Base-by-base conservation (phyloP, 2,888 invertebrate genomes). In the Hartigia nigra region DNA sequence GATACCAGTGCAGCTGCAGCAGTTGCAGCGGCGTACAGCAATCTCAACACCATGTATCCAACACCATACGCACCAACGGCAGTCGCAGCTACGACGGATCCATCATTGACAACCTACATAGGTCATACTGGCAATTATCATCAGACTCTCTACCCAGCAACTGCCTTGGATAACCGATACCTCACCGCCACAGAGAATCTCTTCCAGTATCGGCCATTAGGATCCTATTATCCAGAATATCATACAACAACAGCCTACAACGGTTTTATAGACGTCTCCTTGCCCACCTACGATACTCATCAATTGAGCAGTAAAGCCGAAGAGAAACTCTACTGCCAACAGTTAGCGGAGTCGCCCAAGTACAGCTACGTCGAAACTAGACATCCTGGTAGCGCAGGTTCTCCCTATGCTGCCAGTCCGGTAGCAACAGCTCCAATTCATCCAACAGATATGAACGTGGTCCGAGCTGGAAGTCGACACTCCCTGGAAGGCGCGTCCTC, bases 161-260 rank as follows among this genome's bases (percentile, higher is more conserved):
- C 92, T 5, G 92, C 93, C 4, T 86, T 93, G 81, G 93, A 93
- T 85, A 93, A 93, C 85, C 92, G 93, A 92, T 95, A 97, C 92
- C 92, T 97, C 85, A 94, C 94, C 12, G 90, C 95, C 70, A 95
- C 97, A 12, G 97, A 97, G 88, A 97, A 97, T 89, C 94, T 98
- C 87, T 97, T 97, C 93, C 97, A 97, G 91, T 98, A 98, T 92
- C 95, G 97, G 83, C 96, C 97, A n/a, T 92, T 98, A 76, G 96
- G 97, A 70, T 94, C 95, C 5, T 97, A 97, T 91, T 96, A 96
- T 88, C 95, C 96, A 0, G 95, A 96, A 75, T 96, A 96, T 86
- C 95, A 95, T 86, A 95, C 96, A 85, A 94, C 95, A 74, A 94
- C 96, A 12, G 90, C 93, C 3, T 95, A 96, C 74, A 97, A 97